A percentile compares a stretch with the other conserved stretches of the same genome.
phyloP scores from a whole-genome alignment of 2,888 invertebrate genomes.

The Stenodema calcarata region DNA sequence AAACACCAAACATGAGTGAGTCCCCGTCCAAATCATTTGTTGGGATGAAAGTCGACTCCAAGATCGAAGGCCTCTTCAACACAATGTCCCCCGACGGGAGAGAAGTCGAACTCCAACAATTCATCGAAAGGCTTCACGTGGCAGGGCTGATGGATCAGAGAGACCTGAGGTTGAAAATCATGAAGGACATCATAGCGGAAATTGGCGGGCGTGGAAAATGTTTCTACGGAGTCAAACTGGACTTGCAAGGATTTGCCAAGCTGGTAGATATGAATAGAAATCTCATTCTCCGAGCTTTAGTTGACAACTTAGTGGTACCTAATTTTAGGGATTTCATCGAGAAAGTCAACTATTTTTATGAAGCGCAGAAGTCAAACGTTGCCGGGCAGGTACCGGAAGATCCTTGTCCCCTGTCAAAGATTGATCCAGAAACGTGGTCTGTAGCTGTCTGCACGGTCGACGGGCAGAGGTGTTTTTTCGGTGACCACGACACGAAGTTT shows the following conservation, averaged over 20 bases:
- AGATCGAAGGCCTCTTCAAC: neutral
- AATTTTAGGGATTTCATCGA: constrained; percentile 1
- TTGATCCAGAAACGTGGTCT: constrained; percentile 21
- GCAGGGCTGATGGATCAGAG: constrained; percentile 1
- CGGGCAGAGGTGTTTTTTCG: constrained; percentile 45
- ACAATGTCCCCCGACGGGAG: neutral
- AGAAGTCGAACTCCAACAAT: neutral
- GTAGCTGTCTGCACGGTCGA: constrained; percentile 39
- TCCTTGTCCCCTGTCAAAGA: neutral
- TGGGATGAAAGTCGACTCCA: neutral
- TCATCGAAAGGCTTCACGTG: neutral
- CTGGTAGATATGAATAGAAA: neutral
- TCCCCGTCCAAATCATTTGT: neutral
- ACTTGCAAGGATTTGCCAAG: neutral
- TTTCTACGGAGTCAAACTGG: neutral
- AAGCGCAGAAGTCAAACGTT: neutral
- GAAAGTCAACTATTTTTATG: neutral
- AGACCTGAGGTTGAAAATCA: neutral
- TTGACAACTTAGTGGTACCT: constrained; percentile 4
- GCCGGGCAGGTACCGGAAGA: neutral
- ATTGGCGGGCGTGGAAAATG: neutral
- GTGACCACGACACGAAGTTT: constrained; percentile 19
- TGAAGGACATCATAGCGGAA: neutral
- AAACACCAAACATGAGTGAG: no score
- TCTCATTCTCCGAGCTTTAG: neutral